Conservation (phyloP, 2,113 vertebrate species). For the Zapornia atra region DNA sequence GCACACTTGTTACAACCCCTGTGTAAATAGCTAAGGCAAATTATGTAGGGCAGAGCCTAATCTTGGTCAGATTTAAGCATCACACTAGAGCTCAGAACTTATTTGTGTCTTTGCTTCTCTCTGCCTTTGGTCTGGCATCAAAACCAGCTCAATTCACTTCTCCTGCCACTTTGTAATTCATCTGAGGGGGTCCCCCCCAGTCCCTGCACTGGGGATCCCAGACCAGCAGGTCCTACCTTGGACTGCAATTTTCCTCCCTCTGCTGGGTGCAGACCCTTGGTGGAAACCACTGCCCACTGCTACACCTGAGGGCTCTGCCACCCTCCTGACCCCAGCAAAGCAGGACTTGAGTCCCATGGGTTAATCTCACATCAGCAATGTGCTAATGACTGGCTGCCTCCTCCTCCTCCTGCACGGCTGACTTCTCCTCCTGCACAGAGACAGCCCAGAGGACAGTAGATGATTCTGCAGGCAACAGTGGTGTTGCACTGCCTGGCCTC, state of each 20-base stretch:
- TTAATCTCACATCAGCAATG: accelerated
- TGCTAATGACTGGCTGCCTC: background rate
- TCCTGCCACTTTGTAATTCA: background rate
- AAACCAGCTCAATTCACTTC: background rate
- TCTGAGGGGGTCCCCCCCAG: background rate
- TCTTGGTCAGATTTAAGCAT: background rate
- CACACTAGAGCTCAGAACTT: background rate
- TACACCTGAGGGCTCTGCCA: background rate
- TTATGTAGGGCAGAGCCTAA: background rate
- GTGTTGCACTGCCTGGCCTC: background rate
- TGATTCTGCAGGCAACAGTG: accelerated
- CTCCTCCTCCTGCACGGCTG: background rate
- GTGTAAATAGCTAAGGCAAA: background rate
- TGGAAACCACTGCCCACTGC: background rate
- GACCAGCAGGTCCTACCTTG: background rate
- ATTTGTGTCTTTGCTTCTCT: background rate
- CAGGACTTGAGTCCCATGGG: background rate
- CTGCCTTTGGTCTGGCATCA: background rate
- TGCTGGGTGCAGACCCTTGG: background rate
- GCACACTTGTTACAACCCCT: background rate
- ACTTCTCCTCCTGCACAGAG: background rate
- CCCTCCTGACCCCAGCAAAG: accelerated
- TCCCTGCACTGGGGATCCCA: background rate
- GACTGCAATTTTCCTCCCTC: background rate
- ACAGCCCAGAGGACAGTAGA: background rate